Percentiles rank a stretch among this genome's conserved stretches.
phyloP scores from a whole-genome alignment of 2,113 vertebrate genomes.

The Xenus cinereus region DNA sequence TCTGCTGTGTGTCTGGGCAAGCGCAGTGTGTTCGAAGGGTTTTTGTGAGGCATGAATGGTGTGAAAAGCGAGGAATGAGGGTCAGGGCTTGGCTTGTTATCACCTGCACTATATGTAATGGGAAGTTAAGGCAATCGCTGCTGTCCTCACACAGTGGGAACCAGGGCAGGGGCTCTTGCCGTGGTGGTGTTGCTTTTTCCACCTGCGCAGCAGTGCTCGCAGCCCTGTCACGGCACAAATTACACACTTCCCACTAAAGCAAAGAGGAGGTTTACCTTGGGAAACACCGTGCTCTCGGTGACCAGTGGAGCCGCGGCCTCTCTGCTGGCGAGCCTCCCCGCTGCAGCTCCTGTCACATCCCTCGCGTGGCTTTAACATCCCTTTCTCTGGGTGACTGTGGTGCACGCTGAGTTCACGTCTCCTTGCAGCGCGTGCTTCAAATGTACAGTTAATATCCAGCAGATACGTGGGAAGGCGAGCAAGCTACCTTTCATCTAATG shows the following conservation, averaged over 20 bases:
- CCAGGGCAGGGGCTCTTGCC: not conserved
- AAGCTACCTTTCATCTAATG: constrained; percentile 73
- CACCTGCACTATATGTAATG: not conserved
- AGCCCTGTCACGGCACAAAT: not conserved
- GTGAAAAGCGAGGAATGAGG: not conserved
- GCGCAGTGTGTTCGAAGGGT: not conserved
- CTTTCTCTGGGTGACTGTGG: not conserved
- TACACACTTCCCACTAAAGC: not conserved
- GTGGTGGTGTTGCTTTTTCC: not conserved
- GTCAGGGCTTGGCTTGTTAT: not conserved
- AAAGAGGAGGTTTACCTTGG: accelerated
- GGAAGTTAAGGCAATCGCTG: not conserved
- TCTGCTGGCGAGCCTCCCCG: not conserved
- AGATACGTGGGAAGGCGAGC: constrained; percentile 68
- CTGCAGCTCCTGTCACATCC: not conserved
- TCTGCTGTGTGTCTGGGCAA: not conserved
- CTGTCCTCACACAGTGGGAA: not conserved
- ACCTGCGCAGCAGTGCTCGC: not conserved
- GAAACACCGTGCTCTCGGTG: accelerated
- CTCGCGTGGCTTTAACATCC: not conserved
- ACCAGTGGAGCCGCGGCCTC: accelerated
- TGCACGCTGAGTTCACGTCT: not conserved
- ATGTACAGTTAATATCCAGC: constrained; percentile 64
- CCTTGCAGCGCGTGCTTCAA: not conserved
- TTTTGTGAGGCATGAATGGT: not conserved